phyloP scores from a whole-genome alignment of 2,797 vertebrate species.

The Mormyrops attenuatus region DNA sequence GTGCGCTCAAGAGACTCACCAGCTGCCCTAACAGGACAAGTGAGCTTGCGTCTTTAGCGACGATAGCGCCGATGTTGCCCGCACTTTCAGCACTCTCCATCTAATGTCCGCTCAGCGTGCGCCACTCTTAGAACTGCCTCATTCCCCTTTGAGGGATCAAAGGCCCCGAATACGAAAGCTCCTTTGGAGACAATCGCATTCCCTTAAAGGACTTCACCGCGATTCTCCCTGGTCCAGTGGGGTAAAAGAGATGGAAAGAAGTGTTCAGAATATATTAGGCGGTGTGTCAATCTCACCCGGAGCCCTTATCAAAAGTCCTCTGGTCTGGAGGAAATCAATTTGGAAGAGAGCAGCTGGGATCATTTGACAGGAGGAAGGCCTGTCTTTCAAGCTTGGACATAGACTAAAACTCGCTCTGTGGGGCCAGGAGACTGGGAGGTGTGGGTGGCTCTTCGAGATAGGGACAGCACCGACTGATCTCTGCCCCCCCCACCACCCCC shows the following conservation, averaged over 20 bases:
- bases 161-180: neutral
- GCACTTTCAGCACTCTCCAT: neutral
- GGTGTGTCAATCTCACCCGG: conserved; percentile 46
- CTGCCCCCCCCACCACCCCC: neutral
- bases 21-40: neutral
- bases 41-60: neutral
- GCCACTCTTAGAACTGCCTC: neutral
- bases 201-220: conserved; percentile 34
- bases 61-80: neutral
- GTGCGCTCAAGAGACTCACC: neutral
- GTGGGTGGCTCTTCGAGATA: conserved; percentile 3
- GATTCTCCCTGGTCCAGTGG: conserved; percentile 31
- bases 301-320: conserved; percentile 38
- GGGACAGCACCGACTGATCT: neutral
- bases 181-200: neutral
- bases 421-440: neutral
- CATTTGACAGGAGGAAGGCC: conserved; percentile 22
- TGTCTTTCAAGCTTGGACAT: neutral
- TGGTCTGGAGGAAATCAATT: conserved; percentile 48
- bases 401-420: neutral
- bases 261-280: conserved; percentile 49
- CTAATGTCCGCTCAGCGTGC: neutral
- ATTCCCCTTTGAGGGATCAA: conserved; percentile 10
- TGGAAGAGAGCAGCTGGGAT: conserved; percentile 40
- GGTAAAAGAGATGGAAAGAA: conserved; percentile 38